These are phyloP conservation scores for Bovichtus variegatus DNA, from an alignment of 2,797 vertebrate genomes.

Conservation along the genomic window DNA sequence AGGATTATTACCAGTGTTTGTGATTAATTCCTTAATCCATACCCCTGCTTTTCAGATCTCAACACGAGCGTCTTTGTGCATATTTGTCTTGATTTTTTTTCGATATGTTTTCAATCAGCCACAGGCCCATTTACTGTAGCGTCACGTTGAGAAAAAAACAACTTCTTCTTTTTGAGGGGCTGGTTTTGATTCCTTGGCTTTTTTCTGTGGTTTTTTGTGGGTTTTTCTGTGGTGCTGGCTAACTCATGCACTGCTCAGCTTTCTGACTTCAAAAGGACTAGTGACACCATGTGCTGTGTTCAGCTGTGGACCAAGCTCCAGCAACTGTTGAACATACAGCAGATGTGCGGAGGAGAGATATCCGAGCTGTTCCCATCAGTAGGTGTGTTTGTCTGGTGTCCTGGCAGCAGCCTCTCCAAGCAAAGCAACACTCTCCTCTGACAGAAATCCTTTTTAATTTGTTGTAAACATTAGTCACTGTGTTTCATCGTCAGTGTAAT, in stretches of 20 bases:
- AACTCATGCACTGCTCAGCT: conserved; percentile 12
- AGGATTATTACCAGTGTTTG: neutral
- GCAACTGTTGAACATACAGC: conserved; percentile 69
- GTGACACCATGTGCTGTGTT: conserved; percentile 2
- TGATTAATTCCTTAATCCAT: neutral
- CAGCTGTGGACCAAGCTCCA: conserved; percentile 1
- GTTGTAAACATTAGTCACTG: conserved; percentile 43
- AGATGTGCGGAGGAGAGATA: conserved; percentile 16
- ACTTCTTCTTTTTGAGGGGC: conserved; percentile 13
- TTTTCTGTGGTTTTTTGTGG: neutral
- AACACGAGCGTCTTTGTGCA: neutral
- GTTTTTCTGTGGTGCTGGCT: conserved; percentile 11
- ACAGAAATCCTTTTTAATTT: conserved; percentile 25
- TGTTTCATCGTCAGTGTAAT: conserved; percentile 1
- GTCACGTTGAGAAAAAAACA: conserved; percentile 7
- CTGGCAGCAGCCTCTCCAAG: conserved; percentile 24
- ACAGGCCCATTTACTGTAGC: neutral
- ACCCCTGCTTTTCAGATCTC: neutral
- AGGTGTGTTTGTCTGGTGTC: conserved; percentile 13
- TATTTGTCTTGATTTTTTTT: neutral
- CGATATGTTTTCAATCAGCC: neutral
- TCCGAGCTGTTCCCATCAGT: neutral
- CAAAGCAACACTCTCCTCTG: conserved; percentile 27
- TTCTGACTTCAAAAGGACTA: conserved; percentile 32
- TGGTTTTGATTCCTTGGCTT: conserved; percentile 30